phyloP scores from a whole-genome alignment of 2,113 vertebrate genomes.

The Tragulus kanchil region DNA sequence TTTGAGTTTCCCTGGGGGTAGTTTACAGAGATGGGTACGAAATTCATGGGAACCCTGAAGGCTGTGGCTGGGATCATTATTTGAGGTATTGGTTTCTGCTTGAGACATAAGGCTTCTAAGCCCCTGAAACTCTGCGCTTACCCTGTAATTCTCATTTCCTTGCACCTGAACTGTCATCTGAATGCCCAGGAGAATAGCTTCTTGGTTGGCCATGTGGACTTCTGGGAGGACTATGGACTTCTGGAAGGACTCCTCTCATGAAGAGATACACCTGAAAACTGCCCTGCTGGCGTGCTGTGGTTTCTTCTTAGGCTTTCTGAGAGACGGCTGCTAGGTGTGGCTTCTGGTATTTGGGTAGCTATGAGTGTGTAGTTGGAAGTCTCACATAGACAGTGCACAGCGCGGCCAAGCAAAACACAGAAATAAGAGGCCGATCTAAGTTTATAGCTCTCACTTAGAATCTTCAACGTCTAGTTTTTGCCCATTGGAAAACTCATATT shows the following conservation, averaged over 20 bases:
- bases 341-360: background rate
- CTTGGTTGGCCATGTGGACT: background rate
- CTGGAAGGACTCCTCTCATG: background rate
- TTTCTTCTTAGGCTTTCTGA: background rate
- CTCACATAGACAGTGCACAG: background rate
- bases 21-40: background rate
- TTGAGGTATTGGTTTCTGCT: background rate
- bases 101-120: background rate
- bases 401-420: background rate
- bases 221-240: background rate
- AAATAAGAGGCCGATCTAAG: background rate
- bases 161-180: background rate
- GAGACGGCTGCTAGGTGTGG: background rate
- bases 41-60: background rate
- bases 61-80: background rate
- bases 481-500: background rate
- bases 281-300: background rate
- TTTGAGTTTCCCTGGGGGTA: background rate
- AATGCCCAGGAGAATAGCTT: background rate
- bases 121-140: background rate
- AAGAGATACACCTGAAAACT: background rate
- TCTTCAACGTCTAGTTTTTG: background rate
- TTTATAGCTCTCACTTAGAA: background rate
- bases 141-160: background rate
- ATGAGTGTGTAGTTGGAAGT: background rate